Evolutionary conservation across 2,113 vertebrate genomes (phyloP), one percentile per base, ranked within the genome.

Genomic region (Tautogolabrus adspersus): DNA sequence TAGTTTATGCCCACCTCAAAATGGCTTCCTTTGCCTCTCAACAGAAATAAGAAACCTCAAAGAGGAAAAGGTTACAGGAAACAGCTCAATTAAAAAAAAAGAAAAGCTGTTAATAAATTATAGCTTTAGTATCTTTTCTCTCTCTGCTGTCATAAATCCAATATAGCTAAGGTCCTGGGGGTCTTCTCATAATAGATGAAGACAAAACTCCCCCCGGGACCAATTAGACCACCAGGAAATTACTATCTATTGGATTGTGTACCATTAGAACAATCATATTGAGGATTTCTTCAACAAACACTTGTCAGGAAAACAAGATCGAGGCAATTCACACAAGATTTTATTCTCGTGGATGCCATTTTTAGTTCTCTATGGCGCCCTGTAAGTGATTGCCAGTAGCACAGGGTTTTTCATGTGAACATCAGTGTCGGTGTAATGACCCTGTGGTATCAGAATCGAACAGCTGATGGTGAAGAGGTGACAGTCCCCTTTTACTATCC

Each of bases 141-240:
- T 76, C 75, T 87, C 73, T 73, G 88, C 91, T 94, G 92, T 92
- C 94, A 93, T 92, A 90, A 91, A 92, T 88, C 89, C 87, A 87
- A 92, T 93, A 92, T 88, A 83, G 82, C 72, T 67, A 75, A 71
- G 77, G 88, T 89, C 87, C 88, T 84, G 73, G 51, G 89, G 90
- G 90, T 90, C 81, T 83, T 74, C 83, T 89, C 86, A 80, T 91
- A 91, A 88, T 85, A 91, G 83, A 93, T 90, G 74, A 87, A 88
- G 87, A 91, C 88, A 80, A 82, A 85, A 85, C 79, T 83, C 84
- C 91, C 88, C 83, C 79, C 8, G 81, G 85, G 91, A 90, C 91
- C 91, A 91, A 93, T 93, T 93, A 93, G 87, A 90, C 79, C 85
- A 88, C 87, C 88, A 90, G 91, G 85, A 93, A 92, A 92, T 91